phyloP scores from a whole-genome alignment of 2,113 vertebrate species.

The Sinocyclocheilus maitianheensis region DNA sequence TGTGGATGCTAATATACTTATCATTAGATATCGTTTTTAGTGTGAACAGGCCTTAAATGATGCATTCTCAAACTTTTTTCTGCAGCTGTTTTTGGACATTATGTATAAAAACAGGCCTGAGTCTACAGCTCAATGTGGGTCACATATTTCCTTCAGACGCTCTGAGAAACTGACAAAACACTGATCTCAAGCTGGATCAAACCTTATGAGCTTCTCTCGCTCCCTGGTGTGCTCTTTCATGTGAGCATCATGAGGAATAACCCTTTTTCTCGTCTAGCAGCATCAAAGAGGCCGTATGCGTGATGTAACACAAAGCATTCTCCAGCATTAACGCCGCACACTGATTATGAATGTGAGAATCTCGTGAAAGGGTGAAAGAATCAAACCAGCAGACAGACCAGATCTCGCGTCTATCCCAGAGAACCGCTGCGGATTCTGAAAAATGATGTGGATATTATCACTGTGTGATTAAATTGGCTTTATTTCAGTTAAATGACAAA shows the following conservation, averaged over 20 bases:
- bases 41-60: neutral
- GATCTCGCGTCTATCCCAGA: neutral
- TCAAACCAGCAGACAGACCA: neutral
- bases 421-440: neutral
- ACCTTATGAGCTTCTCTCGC: neutral
- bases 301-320: neutral
- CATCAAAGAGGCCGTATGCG: slow-evolving; percentile 9
- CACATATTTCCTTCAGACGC: neutral
- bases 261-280: neutral
- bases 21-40: no score
- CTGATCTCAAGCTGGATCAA: neutral
- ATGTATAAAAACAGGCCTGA: neutral
- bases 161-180: neutral
- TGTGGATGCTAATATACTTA: neutral
- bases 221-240: neutral
- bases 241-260: slow-evolving; percentile 26
- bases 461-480: neutral
- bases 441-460: neutral
- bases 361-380: neutral
- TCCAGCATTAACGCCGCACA: neutral
- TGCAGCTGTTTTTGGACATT: neutral
- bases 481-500: neutral
- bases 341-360: neutral
- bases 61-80: neutral
- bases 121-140: neutral